Evolutionary conservation across 2,888 invertebrate genomes (phyloP), one percentile per base, ranked within the genome.

Genomic region (Tridacna crocea): DNA sequence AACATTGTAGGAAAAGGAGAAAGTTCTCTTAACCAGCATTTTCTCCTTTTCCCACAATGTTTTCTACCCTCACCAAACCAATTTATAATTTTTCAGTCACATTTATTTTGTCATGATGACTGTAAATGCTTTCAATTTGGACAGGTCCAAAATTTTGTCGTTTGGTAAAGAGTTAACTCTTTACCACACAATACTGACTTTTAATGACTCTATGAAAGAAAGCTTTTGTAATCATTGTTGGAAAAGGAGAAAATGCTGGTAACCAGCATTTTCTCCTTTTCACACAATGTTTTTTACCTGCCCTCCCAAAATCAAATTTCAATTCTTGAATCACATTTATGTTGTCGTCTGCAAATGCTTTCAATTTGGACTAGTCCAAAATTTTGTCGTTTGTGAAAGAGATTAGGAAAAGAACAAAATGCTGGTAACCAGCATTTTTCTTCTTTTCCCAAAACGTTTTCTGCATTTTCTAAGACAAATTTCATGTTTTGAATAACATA

Each of bases 1-100:
- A 55, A 55, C 22, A 65, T 26, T 27, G 65, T 65, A 27, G 26
- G 26, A 26, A 65, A 65, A 65, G 65, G 26, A 65, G 65, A 65
- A 65, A 65, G 12, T 65, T 2, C 65, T 27, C 10, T 8, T 15
- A 3, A 65, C 15, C 17, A 27, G 65, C 65, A 65, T 26, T 65
- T 65, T 65, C 27, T 65, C 26, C 65, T 65, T 26, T 65, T 65
- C 26, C 26, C 65, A 65, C 24, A 61, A 61, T 61, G 61, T 61
- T n/a, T 61, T 61, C 61, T 10, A 61, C 22, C 24, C 24, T 36
- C 8, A 2, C 36, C 2, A 55, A 55, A 55, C 2, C 19, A 55
- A 19, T 6, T 6, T 19, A 6, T 4, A 55, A 55, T 6, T 55
- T 17, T 55, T 19, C 4, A 55, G n/a, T 55, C n/a, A 4, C 55